Evolutionary conservation across 2,113 vertebrate genomes (phyloP).

Genomic region (Sterrhoptilus dennistouni): DNA sequence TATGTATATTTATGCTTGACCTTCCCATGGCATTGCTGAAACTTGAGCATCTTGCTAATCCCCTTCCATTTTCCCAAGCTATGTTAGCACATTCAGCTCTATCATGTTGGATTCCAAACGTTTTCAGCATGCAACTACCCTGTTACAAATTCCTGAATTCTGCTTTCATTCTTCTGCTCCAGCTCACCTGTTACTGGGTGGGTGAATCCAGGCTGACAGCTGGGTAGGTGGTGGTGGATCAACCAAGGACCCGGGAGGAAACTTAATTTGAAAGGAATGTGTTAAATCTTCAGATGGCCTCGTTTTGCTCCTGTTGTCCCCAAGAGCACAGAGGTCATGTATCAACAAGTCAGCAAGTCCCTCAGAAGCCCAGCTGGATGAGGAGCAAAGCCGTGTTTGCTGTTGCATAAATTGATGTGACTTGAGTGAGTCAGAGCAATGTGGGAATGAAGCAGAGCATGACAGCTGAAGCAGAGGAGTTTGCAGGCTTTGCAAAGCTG

Average conservation of each 20-base stretch:
- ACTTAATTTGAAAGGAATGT: not conserved
- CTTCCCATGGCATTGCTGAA: not conserved
- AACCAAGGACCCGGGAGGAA: not conserved
- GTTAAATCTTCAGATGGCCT: not conserved
- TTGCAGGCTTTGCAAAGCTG: not conserved
- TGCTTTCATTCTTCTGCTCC: not conserved
- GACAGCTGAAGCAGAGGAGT: not conserved
- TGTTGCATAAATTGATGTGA: not conserved
- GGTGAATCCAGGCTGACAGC: not conserved
- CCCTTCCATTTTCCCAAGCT: not conserved
- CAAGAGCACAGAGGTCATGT: not conserved
- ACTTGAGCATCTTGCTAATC: constrained; percentile 3
- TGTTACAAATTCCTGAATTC: not conserved
- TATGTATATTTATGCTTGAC: not conserved
- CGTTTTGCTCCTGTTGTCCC: not conserved
- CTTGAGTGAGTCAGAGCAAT: not conserved
- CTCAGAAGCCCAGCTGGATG: not conserved
- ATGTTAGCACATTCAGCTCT: not conserved
- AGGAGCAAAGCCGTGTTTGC: not conserved
- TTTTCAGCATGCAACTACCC: not conserved
- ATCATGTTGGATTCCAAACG: not conserved
- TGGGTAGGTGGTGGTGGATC: not conserved
- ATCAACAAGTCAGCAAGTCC: not conserved
- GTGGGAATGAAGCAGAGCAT: not conserved
- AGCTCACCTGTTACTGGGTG: not conserved